Evolutionary conservation across 2,113 vertebrate species (phyloP).

Genomic region (Corythoichthys intestinalis): DNA sequence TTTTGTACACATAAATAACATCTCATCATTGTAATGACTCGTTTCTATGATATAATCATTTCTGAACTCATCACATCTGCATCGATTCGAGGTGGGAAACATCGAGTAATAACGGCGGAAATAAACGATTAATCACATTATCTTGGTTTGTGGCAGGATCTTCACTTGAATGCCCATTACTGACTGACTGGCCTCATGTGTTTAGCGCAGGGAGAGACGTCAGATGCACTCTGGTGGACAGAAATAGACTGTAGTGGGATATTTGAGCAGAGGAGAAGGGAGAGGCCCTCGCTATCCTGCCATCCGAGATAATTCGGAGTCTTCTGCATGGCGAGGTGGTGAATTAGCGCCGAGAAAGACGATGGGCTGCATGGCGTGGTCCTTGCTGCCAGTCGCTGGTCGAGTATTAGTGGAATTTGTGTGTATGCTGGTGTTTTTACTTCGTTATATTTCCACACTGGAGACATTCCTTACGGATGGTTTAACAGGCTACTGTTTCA

Average conservation of each 20-base stretch:
- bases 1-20: slow-evolving; percentile 59
- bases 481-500: background rate
- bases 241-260: slow-evolving; percentile 64
- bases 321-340: slow-evolving; percentile 36
- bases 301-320: slow-evolving; percentile 55
- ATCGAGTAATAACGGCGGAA: slow-evolving; percentile 26
- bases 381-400: slow-evolving; percentile 19
- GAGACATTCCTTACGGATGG: background rate
- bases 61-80: slow-evolving; percentile 40
- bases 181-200: slow-evolving; percentile 62
- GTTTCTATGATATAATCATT: slow-evolving; percentile 32
- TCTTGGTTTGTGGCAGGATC: slow-evolving; percentile 24
- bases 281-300: slow-evolving; percentile 59
- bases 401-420: background rate
- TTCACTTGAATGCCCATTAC: slow-evolving; percentile 40
- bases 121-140: slow-evolving; percentile 34
- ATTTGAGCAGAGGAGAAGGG: slow-evolving; percentile 56
- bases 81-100: slow-evolving; percentile 28
- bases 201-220: slow-evolving; percentile 55
- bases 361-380: slow-evolving; percentile 29
- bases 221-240: slow-evolving; percentile 65
- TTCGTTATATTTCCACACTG: background rate
- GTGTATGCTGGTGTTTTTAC: background rate
- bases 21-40: slow-evolving; percentile 56
- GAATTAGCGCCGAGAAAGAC: slow-evolving; percentile 44